Evolutionary conservation across 2,888 invertebrate species (phyloP).

Genomic region (Rhodophaea formosa): DNA sequence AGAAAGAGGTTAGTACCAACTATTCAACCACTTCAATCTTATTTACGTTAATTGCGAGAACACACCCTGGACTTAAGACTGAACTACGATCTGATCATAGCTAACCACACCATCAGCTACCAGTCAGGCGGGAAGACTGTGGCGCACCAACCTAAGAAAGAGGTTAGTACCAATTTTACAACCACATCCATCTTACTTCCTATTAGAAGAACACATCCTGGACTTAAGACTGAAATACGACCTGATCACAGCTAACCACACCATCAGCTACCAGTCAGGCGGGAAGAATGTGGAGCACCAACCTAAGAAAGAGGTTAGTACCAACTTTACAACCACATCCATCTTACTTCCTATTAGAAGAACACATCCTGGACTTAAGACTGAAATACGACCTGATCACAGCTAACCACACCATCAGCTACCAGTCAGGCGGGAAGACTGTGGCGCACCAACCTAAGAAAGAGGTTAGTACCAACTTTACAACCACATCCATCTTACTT

Average conservation of each 20-base stretch:
- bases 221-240: no score
- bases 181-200: no score
- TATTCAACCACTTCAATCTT: no score
- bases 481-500: no score
- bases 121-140: constrained; percentile 80
- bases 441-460: constrained; percentile 78
- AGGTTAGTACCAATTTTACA: constrained; percentile 58
- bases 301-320: constrained; percentile 78
- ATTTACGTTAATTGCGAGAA: constrained; percentile 45
- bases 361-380: constrained; percentile 85
- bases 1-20: constrained; percentile 68
- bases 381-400: constrained; percentile 87
- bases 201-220: no score
- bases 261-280: constrained; percentile 60
- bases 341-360: constrained; percentile 29
- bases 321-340: no score
- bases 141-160: constrained; percentile 75
- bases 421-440: constrained; percentile 79
- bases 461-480: constrained; percentile 62
- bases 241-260: no score
- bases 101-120: constrained; percentile 83
- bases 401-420: constrained; percentile 83
- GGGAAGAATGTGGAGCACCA: constrained; percentile 78
- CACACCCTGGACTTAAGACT: constrained; percentile 86
- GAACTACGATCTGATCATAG: constrained; percentile 86